Conservation (phyloP, 2,888 invertebrate species). For the Rosalia funebris region DNA sequence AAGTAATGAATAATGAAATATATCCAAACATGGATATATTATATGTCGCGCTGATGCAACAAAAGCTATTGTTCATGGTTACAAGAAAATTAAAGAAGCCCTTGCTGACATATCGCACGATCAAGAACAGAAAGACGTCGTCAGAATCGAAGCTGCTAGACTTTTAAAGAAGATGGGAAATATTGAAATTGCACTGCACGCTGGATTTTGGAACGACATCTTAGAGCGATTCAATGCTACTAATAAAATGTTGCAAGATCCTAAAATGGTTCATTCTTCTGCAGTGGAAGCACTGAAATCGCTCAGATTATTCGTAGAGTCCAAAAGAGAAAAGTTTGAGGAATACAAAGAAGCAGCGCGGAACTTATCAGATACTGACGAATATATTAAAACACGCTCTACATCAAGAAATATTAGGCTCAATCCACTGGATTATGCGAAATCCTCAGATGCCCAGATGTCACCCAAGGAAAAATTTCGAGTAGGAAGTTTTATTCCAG, state of each 20-base stretch:
- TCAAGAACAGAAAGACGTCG: too few species aligned
- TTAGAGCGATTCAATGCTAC: background rate
- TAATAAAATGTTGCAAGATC: background rate
- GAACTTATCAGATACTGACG: slow-evolving; percentile 3
- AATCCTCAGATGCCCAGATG: slow-evolving; percentile 12
- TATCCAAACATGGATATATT: too few species aligned
- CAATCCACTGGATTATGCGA: slow-evolving; percentile 12
- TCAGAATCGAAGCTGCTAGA: too few species aligned
- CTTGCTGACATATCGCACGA: too few species aligned
- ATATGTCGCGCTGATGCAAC: too few species aligned
- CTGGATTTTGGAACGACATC: too few species aligned
- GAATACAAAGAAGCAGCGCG: background rate
- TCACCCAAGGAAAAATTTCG: slow-evolving; percentile 7
- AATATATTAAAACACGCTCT: slow-evolving; percentile 6
- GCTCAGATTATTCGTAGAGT: background rate
- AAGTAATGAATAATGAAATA: too few species aligned
- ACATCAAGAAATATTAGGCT: slow-evolving; percentile 10
- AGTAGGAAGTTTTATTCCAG: too few species aligned
- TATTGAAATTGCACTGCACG: too few species aligned
- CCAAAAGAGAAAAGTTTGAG: background rate
- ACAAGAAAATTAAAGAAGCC: too few species aligned
- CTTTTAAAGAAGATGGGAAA: too few species aligned
- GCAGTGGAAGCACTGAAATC: background rate
- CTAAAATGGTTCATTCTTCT: background rate
- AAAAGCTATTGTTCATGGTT: too few species aligned